Conservation (phyloP, 2,113 vertebrate species). For the Labeo rohita region DNA sequence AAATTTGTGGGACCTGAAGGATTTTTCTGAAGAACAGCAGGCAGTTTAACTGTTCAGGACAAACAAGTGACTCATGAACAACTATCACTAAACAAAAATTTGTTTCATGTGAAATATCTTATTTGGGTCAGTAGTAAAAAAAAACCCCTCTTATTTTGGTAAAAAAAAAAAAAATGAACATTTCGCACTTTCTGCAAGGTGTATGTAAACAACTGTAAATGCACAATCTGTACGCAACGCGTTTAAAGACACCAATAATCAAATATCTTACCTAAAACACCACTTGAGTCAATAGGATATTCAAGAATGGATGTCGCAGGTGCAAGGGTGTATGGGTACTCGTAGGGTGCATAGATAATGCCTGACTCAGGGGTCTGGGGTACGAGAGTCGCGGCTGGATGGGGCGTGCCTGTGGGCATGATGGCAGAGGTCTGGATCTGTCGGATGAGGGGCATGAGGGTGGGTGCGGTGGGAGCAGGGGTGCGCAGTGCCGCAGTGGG, state of each 20-base stretch:
- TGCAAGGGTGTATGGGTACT: slow-evolving; percentile 96
- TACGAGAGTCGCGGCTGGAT: slow-evolving; percentile 88
- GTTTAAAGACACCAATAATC: background rate
- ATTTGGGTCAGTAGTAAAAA: too few relatives aligned
- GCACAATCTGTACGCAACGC: background rate
- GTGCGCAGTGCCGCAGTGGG: slow-evolving; percentile 86
- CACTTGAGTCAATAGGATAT: slow-evolving; percentile 97
- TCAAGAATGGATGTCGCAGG: slow-evolving; percentile 92
- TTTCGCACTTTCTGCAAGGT: too few relatives aligned
- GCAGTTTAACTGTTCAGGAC: too few relatives aligned
- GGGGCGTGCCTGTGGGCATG: slow-evolving; percentile 91
- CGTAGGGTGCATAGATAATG: slow-evolving; percentile 97
- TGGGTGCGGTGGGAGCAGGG: slow-evolving; percentile 88
- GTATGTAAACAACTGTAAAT: background rate
- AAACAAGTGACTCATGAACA: too few relatives aligned
- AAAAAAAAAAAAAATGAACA: too few relatives aligned
- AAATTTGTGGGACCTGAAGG: too few relatives aligned
- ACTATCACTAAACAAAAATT: too few relatives aligned
- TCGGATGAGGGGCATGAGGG: slow-evolving; percentile 98
- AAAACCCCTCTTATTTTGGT: too few relatives aligned
- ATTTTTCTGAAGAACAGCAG: too few relatives aligned
- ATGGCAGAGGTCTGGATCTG: slow-evolving; percentile 94
- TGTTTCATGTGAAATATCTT: too few relatives aligned
- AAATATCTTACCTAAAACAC: slow-evolving; percentile 91
- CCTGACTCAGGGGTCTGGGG: slow-evolving; percentile 92